A percentile compares a stretch with the other conserved stretches of the same genome.
Conservation (phyloP, 2,888 invertebrate species). For the Nipponacmea schrenckii region DNA sequence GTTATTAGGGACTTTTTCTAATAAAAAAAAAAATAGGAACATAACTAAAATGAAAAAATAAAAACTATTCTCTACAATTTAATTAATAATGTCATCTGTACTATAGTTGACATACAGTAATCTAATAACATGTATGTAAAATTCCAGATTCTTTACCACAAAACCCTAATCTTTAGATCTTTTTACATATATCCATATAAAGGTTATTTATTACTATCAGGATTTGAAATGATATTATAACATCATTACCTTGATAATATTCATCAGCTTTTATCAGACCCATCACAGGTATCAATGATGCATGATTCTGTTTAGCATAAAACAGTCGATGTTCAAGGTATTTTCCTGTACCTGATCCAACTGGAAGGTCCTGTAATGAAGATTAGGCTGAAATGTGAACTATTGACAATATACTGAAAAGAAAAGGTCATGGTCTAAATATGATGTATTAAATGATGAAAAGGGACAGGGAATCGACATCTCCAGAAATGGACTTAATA, state of each 20-base stretch:
- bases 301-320: slow-evolving; percentile 68
- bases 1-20: neutral
- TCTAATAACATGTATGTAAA: no score
- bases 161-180: no score
- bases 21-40: no score
- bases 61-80: no score
- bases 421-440: neutral
- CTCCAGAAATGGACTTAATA: neutral
- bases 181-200: no score
- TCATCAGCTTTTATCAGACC: slow-evolving; percentile 70
- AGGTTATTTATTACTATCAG: no score
- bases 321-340: slow-evolving; percentile 71
- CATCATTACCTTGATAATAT: slow-evolving; percentile 22
- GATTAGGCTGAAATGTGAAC: neutral
- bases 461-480: neutral
- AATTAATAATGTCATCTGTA: no score
- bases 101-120: no score
- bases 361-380: slow-evolving; percentile 69
- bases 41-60: no score
- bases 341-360: slow-evolving; percentile 72
- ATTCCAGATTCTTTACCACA: no score
- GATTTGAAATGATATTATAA: no score
- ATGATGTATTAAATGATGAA: neutral
- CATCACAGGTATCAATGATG: slow-evolving; percentile 70
- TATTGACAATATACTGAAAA: neutral